phyloP scores from a whole-genome alignment of 2,888 invertebrate species.

The Lacanobia wlatinum region DNA sequence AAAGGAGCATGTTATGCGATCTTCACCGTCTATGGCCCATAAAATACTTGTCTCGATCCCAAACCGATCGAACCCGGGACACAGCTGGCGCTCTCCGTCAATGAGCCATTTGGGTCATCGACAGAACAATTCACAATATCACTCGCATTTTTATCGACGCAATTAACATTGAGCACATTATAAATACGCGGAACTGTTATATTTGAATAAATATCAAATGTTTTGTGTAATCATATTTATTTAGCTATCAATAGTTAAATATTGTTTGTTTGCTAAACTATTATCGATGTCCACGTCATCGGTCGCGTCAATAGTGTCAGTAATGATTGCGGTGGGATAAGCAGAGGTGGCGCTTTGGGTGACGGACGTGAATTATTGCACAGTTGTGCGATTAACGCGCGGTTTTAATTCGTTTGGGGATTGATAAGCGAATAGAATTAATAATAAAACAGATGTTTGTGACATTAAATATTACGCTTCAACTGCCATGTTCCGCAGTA shows the following conservation, averaged over 20 bases:
- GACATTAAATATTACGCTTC: background rate
- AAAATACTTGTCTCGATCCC: constrained; percentile 49
- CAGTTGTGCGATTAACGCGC: constrained; percentile 22
- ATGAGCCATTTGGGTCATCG: constrained; percentile 47
- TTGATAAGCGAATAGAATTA: constrained; percentile 12
- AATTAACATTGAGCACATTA: constrained; percentile 30
- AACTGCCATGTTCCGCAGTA: background rate
- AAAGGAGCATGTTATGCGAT: constrained; percentile 36
- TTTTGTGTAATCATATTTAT: constrained; percentile 17
- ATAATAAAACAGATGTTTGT: constrained; percentile 7
- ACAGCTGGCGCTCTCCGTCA: constrained; percentile 45
- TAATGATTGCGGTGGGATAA: constrained; percentile 30
- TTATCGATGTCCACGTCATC: constrained; percentile 33
- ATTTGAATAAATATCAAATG: constrained; percentile 1
- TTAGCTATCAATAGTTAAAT: constrained; percentile 28
- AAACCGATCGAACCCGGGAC: constrained; percentile 42
- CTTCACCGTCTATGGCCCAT: constrained; percentile 24
- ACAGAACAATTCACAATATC: constrained; percentile 36
- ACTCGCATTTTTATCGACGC: constrained; percentile 45
- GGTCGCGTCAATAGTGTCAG: constrained; percentile 12
- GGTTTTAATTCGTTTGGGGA: constrained; percentile 16
- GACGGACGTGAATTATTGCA: constrained; percentile 23
- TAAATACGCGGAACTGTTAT: constrained; percentile 16
- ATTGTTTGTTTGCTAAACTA: constrained; percentile 31
- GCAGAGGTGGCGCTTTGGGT: constrained; percentile 17